Percentiles rank a stretch among this genome's conserved stretches.
These are phyloP conservation scores for Isoperla grammatica DNA, from an alignment of 2,888 invertebrate species.

Conservation along the genomic window DNA sequence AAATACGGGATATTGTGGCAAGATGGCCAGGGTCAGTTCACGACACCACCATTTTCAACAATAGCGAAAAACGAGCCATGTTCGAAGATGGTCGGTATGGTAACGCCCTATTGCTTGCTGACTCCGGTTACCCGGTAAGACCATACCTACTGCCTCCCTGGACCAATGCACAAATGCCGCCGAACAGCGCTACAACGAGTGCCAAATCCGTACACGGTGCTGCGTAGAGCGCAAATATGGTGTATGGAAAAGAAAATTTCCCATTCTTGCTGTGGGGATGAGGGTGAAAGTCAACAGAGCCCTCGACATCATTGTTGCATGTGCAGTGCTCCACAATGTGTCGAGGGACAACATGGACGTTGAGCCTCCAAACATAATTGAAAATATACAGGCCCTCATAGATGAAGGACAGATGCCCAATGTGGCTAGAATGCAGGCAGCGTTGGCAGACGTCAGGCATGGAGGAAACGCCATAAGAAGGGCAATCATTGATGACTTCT, in stretches of 20 bases:
- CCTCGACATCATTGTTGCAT: not conserved
- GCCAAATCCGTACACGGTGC: not conserved
- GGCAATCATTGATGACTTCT: too few species aligned
- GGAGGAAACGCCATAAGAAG: too few species aligned
- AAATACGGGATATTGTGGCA: not conserved
- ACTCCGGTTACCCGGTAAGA: constrained; percentile 28
- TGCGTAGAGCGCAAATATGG: not conserved
- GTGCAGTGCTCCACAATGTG: not conserved
- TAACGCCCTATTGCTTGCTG: too few species aligned
- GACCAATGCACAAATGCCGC: constrained; percentile 22
- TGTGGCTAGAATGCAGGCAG: too few species aligned
- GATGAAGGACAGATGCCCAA: too few species aligned
- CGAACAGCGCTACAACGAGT: constrained; percentile 1
- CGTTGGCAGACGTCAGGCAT: too few species aligned
- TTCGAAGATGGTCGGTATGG: too few species aligned
- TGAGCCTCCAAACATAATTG: not conserved
- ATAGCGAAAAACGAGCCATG: too few species aligned
- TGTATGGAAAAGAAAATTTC: not conserved
- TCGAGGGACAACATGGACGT: not conserved
- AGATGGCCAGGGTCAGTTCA: constrained; percentile 3
- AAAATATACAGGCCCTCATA: too few species aligned
- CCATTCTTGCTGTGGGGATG: not conserved
- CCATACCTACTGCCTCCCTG: constrained; percentile 37
- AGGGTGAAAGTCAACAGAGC: not conserved
- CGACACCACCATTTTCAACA: not conserved